Base-by-base conservation (phyloP, 2,888 invertebrate species). In the Erebia palarica region DNA sequence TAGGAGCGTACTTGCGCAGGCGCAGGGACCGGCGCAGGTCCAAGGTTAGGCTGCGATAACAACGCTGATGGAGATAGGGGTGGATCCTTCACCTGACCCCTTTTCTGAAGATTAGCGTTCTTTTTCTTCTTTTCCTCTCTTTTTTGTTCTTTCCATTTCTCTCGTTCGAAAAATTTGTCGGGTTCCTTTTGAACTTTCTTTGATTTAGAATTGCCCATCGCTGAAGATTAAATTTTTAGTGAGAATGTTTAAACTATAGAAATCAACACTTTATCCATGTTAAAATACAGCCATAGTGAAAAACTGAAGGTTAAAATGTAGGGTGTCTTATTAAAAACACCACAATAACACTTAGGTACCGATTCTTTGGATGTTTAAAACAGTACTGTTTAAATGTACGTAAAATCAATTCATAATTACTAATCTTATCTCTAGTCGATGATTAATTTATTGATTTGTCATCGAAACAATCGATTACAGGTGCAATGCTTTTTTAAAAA, bases 161-260 rank as follows among this genome's bases (percentile, higher is more conserved):
- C 89, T 7, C 89, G 80, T 27, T 88, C 91, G 72, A 94, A 93
- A 78, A 93, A 89, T 70, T 86, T 87, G 72, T 87, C 89, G 1
- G 92, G 89, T 76, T 91, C 91, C 76, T 87, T 90, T 69, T 87
- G 84, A 70, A 77, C 79, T 79, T 86, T 90, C 78, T 89, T 92
- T 3, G 89, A 90, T 76, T 90, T 88, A 13, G 86, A 82, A 79
- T 91, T 93, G 11, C 94, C 94, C 94, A 94, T 94, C 75, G 58
- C 57, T 18, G 11, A 51, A 13, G 49, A 3, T 59, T 51, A 51
- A 53, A 60, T 66, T 27, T 51, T 8, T n/a, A 49, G 27, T 16
- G 16, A 65, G 57, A 49, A 9, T 10, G 9, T 9, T 53, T 4
- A 36, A 21, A 44, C 47, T 65, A 51, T 60, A 61, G 49, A 57